phyloP scores from a whole-genome alignment of 37 sponge, comb jelly and placozoan species.

The Bolinopsis microptera region DNA sequence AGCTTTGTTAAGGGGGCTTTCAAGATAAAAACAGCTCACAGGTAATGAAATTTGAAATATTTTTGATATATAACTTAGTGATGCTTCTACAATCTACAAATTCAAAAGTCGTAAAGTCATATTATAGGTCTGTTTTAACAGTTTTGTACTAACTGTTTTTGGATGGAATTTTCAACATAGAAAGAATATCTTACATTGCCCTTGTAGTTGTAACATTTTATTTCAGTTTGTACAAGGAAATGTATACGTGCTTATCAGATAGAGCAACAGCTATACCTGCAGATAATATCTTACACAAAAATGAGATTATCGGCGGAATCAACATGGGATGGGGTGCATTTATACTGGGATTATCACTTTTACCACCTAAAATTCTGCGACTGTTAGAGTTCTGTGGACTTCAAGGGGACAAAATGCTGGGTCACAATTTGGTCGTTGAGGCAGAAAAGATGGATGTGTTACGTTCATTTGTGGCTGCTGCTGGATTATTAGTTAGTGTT shows the following conservation, averaged over 20 bases:
- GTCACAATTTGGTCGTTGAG: neutral
- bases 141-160: no score
- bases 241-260: neutral
- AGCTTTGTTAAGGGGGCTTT: conserved; percentile 54
- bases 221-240: conserved; percentile 47
- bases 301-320: conserved; percentile 7
- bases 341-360: conserved; percentile 18
- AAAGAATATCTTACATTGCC: no score
- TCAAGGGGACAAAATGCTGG: conserved; percentile 20
- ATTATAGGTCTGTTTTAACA: no score
- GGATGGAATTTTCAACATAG: no score
- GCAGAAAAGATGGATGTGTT: conserved; percentile 39
- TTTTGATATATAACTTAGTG: no score
- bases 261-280: neutral
- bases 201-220: no score
- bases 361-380: conserved; percentile 56
- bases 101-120: no score
- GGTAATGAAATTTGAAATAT: no score
- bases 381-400: conserved; percentile 34
- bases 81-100: no score
- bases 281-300: neutral
- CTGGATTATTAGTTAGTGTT: conserved; percentile 14
- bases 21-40: conserved; percentile 60
- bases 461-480: conserved; percentile 29
- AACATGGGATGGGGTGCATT: conserved; percentile 58